phyloP scores from a whole-genome alignment of 2,888 invertebrate species.

The Rhopalosiphum nymphaeae region DNA sequence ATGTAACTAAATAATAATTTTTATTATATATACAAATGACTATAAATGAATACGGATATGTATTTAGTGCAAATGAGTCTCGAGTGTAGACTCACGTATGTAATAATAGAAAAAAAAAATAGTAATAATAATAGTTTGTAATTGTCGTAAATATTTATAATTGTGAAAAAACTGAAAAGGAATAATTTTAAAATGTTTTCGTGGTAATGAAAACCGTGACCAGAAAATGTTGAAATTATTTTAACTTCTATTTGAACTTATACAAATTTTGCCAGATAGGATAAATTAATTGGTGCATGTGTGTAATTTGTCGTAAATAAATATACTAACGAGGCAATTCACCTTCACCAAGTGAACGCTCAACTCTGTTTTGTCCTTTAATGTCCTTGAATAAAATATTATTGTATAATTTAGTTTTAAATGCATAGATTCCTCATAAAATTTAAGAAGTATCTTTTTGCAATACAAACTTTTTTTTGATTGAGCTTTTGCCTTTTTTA shows the following conservation, averaged over 20 bases:
- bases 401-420: neutral
- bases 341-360: neutral
- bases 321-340: neutral
- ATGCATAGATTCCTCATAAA: neutral
- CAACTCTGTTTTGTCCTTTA: neutral
- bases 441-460: neutral
- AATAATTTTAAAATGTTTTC: neutral
- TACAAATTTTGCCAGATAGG: neutral
- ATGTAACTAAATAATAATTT: neutral
- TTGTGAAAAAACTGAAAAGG: neutral
- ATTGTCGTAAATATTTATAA: neutral
- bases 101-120: neutral
- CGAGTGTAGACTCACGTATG: neutral
- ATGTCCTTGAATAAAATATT: too few species aligned
- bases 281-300: neutral
- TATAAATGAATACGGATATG: neutral
- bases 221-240: neutral
- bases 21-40: too few species aligned
- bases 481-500: neutral
- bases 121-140: neutral
- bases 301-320: too few species aligned
- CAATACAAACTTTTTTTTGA: neutral
- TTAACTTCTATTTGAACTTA: neutral
- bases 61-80: neutral
- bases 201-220: neutral